A percentile compares a stretch with the other conserved stretches of the same genome.
These are phyloP conservation scores for Ardeotis arabs DNA, from an alignment of 2,113 vertebrate species.

Conservation along the genomic window DNA sequence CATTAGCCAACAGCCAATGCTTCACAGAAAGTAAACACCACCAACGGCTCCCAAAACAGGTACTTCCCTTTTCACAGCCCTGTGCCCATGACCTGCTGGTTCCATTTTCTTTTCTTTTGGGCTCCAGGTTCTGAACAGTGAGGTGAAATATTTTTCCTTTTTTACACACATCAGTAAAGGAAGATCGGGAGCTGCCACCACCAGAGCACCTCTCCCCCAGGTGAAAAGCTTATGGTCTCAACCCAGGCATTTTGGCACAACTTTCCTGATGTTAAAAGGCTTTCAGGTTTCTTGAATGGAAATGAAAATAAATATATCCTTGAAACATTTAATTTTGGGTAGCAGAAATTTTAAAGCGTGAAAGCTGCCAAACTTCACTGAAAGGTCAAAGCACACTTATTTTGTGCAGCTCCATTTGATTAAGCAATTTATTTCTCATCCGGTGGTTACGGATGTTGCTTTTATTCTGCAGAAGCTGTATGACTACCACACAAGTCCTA, in stretches of 20 bases:
- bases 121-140: neutral
- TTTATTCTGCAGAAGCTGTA: neutral
- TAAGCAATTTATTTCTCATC: neutral
- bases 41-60: neutral
- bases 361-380: neutral
- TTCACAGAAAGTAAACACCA: neutral
- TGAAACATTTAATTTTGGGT: neutral
- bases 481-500: neutral
- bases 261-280: neutral
- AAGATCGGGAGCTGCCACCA: neutral
- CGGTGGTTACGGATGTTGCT: neutral
- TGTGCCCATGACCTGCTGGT: neutral
- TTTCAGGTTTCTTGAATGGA: neutral
- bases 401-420: neutral
- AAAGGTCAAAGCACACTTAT: neutral
- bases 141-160: neutral
- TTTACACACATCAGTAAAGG: neutral
- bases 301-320: neutral
- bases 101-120: neutral
- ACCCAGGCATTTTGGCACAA: neutral
- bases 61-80: neutral
- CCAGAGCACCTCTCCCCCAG: neutral
- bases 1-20: neutral
- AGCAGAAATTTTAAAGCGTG: neutral
- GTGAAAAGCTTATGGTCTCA: neutral